Base-by-base conservation (phyloP, 37 sponge, comb jelly and placozoan genomes). In the Beroe ovata region DNA sequence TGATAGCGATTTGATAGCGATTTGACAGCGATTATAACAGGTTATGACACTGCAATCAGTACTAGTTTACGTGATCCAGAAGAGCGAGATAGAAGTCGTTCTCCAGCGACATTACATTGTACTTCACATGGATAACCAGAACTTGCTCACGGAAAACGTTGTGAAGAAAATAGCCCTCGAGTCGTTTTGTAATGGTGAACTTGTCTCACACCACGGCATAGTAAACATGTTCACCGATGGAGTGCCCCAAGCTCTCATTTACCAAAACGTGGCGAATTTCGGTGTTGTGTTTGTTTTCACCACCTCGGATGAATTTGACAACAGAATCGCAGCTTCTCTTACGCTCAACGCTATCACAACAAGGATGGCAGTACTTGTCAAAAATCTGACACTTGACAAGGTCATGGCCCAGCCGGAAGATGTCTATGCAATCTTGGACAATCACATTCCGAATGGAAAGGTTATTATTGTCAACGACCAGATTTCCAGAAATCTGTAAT, bases 241-340 rank as follows among this genome's bases (percentile, higher is more conserved):
- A 0, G 1, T n/a, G 25, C 54, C 54, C 4, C 35, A 36, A 23
- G 47, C 84, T 40, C 23, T 77, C 0, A 77, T 77, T 25, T 77
- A 77, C 84, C 84, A 77, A 40, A 77, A 77, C 28, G 11, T 32
- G 22, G 28, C 20, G 3, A 77, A 33, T 19, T 77, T 77, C 21
- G 84, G 84, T 6, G 84, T 77, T 19, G 84, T 42, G 2, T 77
- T 38, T 16, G 84, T 77, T 42, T 36, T 77, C 0, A 26, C 84
- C 4, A 77, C 19, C 2, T 39, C 54, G 1, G 84, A 77, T 16
- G 84, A 77, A n/a, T 29, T 18, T 30, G 63, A 62, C 19, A 77
- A 77, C 84, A 77, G 54, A 42, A 77, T 77, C 47, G 84, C 84
- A 42, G 84, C 84, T n/a, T 77, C 84, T 30, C 38, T 42, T 11